Evolutionary conservation across 2,797 vertebrate species (phyloP), one percentile per base, ranked within the genome.

Genomic region (Fringilla coelebs): DNA sequence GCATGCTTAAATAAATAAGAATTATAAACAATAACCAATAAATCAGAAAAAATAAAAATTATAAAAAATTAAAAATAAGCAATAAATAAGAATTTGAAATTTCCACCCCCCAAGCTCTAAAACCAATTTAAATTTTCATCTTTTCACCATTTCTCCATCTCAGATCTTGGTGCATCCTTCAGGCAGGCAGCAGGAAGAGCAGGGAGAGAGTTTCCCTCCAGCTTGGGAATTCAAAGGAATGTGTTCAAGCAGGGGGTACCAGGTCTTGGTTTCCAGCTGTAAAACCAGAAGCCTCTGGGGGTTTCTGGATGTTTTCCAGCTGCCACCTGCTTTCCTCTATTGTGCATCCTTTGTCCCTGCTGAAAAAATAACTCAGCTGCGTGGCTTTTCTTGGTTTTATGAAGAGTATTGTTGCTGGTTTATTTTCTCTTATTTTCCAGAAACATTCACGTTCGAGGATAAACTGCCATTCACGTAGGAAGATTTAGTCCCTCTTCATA

Each of bases 401-500:
- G 3, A 58, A 72, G 57, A 78, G 22, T 6, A 29, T 40, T 93
- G 55, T 43, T 82, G 45, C 25, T 77, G 76, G 5, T 89, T 91
- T 77, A n/a, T 91, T 95, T 94, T 90, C 54, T 61, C 52, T 72
- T 86, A 41, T 89, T 86, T 89, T 65, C 77, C 65, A 91, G 79
- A 70, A 88, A 41, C 58, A 41, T 75, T 86, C 83, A 17, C 28
- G 1, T 82, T 78, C 6, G 4, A 65, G 89, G 78, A 91, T 96
- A 73, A 96, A 94, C 76, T 84, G 88, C 76, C 75, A 70, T 55
- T 94, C 94, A 73, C 38, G 7, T 57, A 55, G 73, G 52, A 78
- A 94, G 88, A 94, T 96, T 94, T 92, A 96, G 96, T 91, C 89
- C 89, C 90, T 96, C 88, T 94, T 95, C 89, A 80, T 90, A 38